A percentile compares a stretch with the other conserved stretches of the same genome.
Evolutionary conservation across 2,797 vertebrate species (phyloP).

Genomic region (Pampus argenteus): DNA sequence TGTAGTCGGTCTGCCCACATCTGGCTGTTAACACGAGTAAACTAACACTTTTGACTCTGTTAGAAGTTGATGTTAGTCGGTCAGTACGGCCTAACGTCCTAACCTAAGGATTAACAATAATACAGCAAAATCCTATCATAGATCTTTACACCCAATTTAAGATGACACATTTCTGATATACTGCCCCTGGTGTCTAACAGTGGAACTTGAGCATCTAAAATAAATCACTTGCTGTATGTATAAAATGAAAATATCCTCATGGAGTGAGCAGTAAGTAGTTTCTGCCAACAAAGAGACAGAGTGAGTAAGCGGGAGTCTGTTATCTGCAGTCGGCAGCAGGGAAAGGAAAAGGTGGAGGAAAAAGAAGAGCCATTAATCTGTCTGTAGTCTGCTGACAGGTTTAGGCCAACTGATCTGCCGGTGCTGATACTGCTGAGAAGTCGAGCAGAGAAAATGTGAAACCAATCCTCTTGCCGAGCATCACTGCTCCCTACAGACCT

Average conservation of each 20-base stretch:
- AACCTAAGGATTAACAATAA: too few relatives aligned
- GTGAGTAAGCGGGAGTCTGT: constrained; percentile 36
- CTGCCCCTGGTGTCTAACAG: neutral
- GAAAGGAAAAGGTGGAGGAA: constrained; percentile 41
- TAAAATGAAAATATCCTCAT: constrained; percentile 3
- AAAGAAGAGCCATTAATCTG: constrained; percentile 74
- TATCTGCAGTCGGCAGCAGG: constrained; percentile 74
- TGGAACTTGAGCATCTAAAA: neutral
- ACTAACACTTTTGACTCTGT: too few relatives aligned
- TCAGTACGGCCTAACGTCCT: too few relatives aligned
- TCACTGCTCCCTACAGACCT: constrained; percentile 43
- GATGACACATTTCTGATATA: neutral
- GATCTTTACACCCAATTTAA: neutral
- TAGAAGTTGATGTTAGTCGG: too few relatives aligned
- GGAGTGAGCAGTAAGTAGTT: neutral
- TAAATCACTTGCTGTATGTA: neutral
- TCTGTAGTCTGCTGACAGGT: constrained; percentile 72
- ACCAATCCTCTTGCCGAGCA: constrained; percentile 27
- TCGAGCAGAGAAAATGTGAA: constrained; percentile 61
- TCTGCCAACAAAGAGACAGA: constrained; percentile 12
- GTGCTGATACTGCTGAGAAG: constrained; percentile 63
- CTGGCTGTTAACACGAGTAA: too few relatives aligned
- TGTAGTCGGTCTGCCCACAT: too few relatives aligned
- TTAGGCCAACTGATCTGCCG: constrained; percentile 75
- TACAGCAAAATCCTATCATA: neutral